Evolutionary conservation across 30 jellyfish, hydroid and myxozoan genomes (phyloP), one percentile per base, ranked within the genome.

Genomic region (Aurelia sp.): DNA sequence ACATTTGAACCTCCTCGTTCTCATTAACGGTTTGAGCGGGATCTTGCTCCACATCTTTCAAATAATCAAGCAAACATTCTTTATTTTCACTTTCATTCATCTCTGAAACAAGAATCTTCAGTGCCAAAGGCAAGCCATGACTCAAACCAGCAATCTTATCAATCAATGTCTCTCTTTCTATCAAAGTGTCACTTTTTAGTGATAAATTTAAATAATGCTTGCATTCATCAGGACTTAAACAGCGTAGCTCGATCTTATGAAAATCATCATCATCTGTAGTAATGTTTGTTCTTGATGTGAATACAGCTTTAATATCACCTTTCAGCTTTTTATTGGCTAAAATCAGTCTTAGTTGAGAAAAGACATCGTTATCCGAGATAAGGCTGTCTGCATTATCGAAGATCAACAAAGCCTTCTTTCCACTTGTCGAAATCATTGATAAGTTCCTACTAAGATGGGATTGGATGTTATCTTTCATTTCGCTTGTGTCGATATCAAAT

Each of bases 331-430:
- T 11, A 17, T 35, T 21, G 10, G 55, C 55, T 41, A 74, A 51
- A 19, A 37, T 35, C n/a, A 61, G 41, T 21, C 18, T 18, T n/a
- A 74, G 41, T 62, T 74, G 59, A 20, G 31, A 3, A 57, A 50
- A 59, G 19, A 71, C 35, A 55, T 62, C 44, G 10, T 20, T 44
- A 4, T 11, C 30, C 33, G 85, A 62, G 13, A 74, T 17, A 51
- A 74, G 27, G 65, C 31, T 50, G 60, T 74, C 85, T 20, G 85
- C 85, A 33, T 74, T 74, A 53, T 74, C 85, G 21, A 74, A 74
- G 3, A 74, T 52, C 31, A 74, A 1, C 5, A 74, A 23, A n/a
- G 74, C 74, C 5, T 23, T 51, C 47, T 52, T 74, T 1, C 69
- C 27, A 9, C 16, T 52, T 11, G 85, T 41, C 12, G 85, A 50